phyloP scores from a whole-genome alignment of 2,797 vertebrate species.

The Cossypha niveicapilla region DNA sequence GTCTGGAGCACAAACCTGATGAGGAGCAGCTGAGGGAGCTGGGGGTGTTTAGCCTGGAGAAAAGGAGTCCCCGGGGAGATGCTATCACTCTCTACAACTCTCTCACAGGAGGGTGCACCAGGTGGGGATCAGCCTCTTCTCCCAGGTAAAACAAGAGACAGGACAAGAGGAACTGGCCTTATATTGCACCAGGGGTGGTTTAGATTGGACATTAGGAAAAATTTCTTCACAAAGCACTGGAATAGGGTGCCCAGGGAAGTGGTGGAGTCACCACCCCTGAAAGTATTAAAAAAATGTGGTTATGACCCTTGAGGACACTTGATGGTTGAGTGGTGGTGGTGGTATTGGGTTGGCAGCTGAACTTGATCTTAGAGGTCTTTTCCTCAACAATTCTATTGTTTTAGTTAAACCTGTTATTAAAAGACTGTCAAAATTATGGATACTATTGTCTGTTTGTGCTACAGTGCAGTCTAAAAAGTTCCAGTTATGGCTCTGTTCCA shows the following conservation, averaged over 20 bases:
- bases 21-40: background rate
- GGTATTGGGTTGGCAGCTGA: background rate
- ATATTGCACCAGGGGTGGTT: background rate
- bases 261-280: background rate
- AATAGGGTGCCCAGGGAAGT: background rate
- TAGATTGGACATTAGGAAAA: background rate
- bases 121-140: background rate
- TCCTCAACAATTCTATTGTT: background rate
- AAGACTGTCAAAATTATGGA: background rate
- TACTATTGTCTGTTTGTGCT: background rate
- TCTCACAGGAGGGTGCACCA: background rate
- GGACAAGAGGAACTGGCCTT: background rate
- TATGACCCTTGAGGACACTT: background rate
- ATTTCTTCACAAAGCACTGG: background rate
- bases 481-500: background rate
- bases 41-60: background rate
- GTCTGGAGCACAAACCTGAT: background rate
- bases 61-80: background rate
- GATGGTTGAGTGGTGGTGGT: background rate
- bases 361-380: background rate
- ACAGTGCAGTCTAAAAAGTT: background rate
- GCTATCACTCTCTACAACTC: background rate
- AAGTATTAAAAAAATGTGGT: background rate
- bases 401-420: background rate
- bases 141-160: background rate